These are phyloP conservation scores for Aplodontia rufa DNA, from an alignment of 2,113 vertebrate genomes.

Conservation along the genomic window DNA sequence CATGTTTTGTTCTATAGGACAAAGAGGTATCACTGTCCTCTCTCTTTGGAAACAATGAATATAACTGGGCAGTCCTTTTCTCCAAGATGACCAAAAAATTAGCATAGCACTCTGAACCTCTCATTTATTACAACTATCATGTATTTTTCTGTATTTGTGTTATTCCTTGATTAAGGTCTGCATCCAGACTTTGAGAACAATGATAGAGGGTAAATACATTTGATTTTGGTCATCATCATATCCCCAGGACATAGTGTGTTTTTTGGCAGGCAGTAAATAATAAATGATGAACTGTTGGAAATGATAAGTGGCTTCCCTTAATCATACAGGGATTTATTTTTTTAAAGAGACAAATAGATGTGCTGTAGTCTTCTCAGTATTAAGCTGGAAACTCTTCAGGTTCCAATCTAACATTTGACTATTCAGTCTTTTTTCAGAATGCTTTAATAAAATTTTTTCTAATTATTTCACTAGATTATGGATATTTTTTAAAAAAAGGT, in stretches of 20 bases:
- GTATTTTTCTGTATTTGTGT: not conserved
- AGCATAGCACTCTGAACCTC: not conserved
- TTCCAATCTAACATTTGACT: slow-evolving; percentile 33
- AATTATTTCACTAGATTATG: slow-evolving; percentile 61
- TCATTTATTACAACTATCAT: slow-evolving; percentile 4
- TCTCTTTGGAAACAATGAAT: not conserved
- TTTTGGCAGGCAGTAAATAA: not conserved
- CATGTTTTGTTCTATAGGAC: not conserved
- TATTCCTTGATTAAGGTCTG: not conserved
- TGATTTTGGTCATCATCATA: not conserved
- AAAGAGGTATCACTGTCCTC: not conserved
- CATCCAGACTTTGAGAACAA: not conserved
- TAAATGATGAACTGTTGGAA: not conserved
- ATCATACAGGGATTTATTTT: not conserved
- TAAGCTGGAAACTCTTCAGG: slow-evolving; percentile 13
- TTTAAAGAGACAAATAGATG: not conserved
- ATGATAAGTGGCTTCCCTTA: slow-evolving; percentile 41
- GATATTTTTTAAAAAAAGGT: not conserved
- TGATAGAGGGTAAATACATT: not conserved
- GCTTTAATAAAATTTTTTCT: slow-evolving; percentile 43
- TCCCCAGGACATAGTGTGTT: not conserved
- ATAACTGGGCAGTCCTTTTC: not conserved
- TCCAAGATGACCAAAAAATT: not conserved
- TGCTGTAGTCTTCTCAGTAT: slow-evolving; percentile 45
- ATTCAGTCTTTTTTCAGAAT: slow-evolving; percentile 20